Conservation (phyloP, 1,140 invertebrate genomes). For the Ostrea denselamellosa region DNA sequence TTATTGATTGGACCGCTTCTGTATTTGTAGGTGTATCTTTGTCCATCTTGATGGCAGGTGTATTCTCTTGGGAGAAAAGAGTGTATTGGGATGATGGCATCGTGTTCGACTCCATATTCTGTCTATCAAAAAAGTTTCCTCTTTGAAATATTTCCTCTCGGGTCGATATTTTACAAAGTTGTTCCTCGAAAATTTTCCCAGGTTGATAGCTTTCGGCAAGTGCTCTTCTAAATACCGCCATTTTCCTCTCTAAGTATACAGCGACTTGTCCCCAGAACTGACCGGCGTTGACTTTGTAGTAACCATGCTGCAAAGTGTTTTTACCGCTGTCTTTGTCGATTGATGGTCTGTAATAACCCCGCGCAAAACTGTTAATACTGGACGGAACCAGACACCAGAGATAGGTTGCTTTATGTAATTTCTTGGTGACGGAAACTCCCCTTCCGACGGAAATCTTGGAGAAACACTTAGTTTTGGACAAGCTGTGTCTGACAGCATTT, state of each 20-base stretch:
- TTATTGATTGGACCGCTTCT: not conserved
- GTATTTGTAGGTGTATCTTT: not conserved
- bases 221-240: conserved; percentile 45
- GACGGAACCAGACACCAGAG: conserved; percentile 60
- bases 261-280: conserved; percentile 62
- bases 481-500: conserved; percentile 70
- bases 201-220: conserved; percentile 17
- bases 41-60: not conserved
- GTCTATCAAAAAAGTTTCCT: not conserved
- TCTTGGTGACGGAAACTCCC: conserved; percentile 36
- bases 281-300: conserved; percentile 59
- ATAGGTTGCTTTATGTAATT: conserved; percentile 51
- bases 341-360: conserved; percentile 61
- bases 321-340: conserved; percentile 56
- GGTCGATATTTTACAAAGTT: conserved; percentile 34
- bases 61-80: not conserved
- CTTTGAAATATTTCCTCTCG: not conserved
- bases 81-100: not conserved
- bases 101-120: not conserved
- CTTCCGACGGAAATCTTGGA: conserved; percentile 64
- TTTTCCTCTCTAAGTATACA: conserved; percentile 53
- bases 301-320: conserved; percentile 59
- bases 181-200: conserved; percentile 50
- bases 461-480: conserved; percentile 72
- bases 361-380: conserved; percentile 61